Percentiles rank a stretch among this genome's conserved stretches.
Evolutionary conservation across 2,113 vertebrate genomes (phyloP).

Genomic region (Syngnathus floridae): DNA sequence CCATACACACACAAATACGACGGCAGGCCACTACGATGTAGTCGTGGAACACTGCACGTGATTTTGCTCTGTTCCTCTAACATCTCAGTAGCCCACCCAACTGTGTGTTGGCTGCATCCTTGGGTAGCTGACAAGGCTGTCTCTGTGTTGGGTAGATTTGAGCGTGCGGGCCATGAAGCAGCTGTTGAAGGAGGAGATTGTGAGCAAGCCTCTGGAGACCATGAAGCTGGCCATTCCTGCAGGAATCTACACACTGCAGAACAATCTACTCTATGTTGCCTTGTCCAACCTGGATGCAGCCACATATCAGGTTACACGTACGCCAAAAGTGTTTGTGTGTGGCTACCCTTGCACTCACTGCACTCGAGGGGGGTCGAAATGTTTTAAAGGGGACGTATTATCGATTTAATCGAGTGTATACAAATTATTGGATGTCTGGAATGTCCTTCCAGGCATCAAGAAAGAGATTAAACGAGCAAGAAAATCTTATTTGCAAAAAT

Average conservation of each 20-base stretch:
- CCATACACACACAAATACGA: too few relatives aligned
- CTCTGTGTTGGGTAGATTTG: slow-evolving; percentile 70
- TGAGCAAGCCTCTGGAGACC: slow-evolving; percentile 85
- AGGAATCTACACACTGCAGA: slow-evolving; percentile 96
- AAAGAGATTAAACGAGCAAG: neutral
- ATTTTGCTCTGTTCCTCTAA: neutral
- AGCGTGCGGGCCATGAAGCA: slow-evolving; percentile 75
- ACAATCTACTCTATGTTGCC: slow-evolving; percentile 94
- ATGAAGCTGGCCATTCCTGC: slow-evolving; percentile 94
- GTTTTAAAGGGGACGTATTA: too few relatives aligned
- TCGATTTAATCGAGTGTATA: too few relatives aligned
- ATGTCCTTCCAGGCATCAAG: too few relatives aligned
- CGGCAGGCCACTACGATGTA: too few relatives aligned
- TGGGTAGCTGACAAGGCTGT: slow-evolving; percentile 13
- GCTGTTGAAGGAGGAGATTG: slow-evolving; percentile 84
- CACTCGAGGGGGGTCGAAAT: too few relatives aligned
- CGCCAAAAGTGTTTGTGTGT: neutral
- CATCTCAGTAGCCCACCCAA: neutral
- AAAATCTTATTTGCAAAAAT: neutral
- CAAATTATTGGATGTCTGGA: too few relatives aligned
- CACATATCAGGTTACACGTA: slow-evolving; percentile 58
- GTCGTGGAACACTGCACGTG: too few relatives aligned
- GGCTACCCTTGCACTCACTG: too few relatives aligned
- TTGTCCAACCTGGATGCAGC: slow-evolving; percentile 95
- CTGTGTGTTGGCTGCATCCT: neutral